These are phyloP conservation scores for Romanogobio albipinnatus DNA, from an alignment of 2,113 vertebrate species.

Conservation along the genomic window DNA sequence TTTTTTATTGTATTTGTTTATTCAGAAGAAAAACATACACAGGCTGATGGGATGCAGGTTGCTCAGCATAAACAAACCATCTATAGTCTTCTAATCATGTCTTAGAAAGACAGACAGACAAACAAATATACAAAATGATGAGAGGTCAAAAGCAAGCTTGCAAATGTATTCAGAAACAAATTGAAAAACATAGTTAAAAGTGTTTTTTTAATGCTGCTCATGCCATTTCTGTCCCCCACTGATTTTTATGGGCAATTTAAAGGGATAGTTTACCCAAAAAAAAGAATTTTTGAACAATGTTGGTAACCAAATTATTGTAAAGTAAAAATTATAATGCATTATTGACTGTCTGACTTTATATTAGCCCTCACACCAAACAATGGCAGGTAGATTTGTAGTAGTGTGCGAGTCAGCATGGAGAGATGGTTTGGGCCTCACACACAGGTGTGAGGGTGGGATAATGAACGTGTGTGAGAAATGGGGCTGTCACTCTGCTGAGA, in stretches of 20 bases:
- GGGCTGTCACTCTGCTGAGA: slow-evolving; percentile 27
- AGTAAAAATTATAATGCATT: background rate
- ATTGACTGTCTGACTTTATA: background rate
- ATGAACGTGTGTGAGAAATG: slow-evolving; percentile 18
- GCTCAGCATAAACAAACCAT: background rate
- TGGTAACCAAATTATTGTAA: background rate
- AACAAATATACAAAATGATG: background rate
- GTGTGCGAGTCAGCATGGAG: background rate
- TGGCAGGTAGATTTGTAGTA: background rate
- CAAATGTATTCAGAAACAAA: background rate
- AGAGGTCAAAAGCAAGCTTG: background rate
- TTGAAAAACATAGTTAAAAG: background rate
- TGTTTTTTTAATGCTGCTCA: background rate
- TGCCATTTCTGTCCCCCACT: background rate
- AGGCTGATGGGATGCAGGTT: slow-evolving; percentile 30
- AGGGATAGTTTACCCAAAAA: background rate
- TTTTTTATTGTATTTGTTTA: slow-evolving; percentile 19
- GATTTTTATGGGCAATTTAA: slow-evolving; percentile 15
- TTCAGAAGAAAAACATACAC: background rate
- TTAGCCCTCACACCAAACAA: background rate
- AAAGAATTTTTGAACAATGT: background rate
- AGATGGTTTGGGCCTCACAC: slow-evolving; percentile 28
- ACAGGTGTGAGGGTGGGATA: background rate
- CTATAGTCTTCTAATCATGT: background rate
- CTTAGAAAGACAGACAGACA: background rate